Conservation (phyloP, 2,888 invertebrate genomes). For the Lutraria lutraria region DNA sequence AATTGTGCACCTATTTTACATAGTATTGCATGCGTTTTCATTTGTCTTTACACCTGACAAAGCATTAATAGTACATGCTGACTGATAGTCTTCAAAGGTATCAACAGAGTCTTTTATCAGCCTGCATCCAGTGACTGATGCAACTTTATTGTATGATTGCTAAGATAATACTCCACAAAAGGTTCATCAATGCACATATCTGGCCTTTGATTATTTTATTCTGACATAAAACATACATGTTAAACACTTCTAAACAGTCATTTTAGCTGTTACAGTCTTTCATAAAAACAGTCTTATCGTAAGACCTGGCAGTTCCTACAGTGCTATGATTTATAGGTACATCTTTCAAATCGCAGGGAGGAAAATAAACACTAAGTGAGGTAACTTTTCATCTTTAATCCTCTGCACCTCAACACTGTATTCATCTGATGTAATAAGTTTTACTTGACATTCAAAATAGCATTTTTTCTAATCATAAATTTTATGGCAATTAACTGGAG, state of each 20-base stretch:
- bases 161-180: neutral
- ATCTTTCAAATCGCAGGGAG: neutral
- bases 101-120: neutral
- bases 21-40: neutral
- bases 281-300: neutral
- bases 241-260: neutral
- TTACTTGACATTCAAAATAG: neutral
- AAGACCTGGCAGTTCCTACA: neutral
- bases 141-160: neutral
- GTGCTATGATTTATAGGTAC: neutral
- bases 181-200: neutral
- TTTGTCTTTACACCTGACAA: neutral
- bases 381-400: neutral
- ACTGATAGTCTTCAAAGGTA: neutral
- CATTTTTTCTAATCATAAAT: neutral
- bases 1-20: neutral
- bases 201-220: conserved; percentile 16
- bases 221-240: conserved; percentile 8
- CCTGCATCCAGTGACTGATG: neutral
- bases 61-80: neutral
- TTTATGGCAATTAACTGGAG: neutral
- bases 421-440: neutral
- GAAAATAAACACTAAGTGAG: neutral
- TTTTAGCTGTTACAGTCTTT: neutral
- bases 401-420: neutral